phyloP scores from a whole-genome alignment of 2,113 vertebrate species.

The Epinephelus moara region DNA sequence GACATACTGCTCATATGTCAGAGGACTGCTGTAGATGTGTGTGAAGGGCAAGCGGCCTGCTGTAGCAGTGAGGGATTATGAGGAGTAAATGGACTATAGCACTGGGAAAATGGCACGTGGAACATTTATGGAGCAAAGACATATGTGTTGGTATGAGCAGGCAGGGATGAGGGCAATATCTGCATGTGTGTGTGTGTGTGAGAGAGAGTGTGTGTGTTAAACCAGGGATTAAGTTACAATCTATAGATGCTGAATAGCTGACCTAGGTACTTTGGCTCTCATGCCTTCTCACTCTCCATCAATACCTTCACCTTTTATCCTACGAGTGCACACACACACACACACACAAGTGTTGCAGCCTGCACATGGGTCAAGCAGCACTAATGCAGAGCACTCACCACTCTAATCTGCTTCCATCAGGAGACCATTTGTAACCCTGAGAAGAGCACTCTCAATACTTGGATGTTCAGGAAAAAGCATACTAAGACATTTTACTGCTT shows the following conservation, averaged over 20 bases:
- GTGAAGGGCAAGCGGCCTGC: conserved; percentile 34
- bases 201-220: conserved; percentile 15
- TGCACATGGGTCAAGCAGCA: conserved; percentile 19
- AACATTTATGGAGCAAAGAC: conserved; percentile 12
- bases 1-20: conserved; percentile 29
- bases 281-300: conserved; percentile 39
- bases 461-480: neutral
- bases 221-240: conserved; percentile 54
- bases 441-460: conserved; percentile 15
- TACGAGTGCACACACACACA: conserved; percentile 7
- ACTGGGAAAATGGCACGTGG: neutral
- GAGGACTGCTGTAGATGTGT: conserved; percentile 1
- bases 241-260: conserved; percentile 58
- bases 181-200: neutral
- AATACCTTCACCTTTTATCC: conserved; percentile 62
- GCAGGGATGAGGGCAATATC: neutral
- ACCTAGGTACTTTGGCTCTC: conserved; percentile 42
- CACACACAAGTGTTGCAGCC: neutral
- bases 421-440: conserved; percentile 21
- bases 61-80: conserved; percentile 2
- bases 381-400: conserved; percentile 26
- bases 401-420: conserved; percentile 37
- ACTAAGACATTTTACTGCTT: conserved; percentile 9
- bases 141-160: conserved; percentile 10
- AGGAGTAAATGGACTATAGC: conserved; percentile 24